Percentiles rank a stretch among this genome's conserved stretches.
phyloP scores from a whole-genome alignment of 30 jellyfish, hydroid and myxozoan genomes.

The Hydractinia echinata region DNA sequence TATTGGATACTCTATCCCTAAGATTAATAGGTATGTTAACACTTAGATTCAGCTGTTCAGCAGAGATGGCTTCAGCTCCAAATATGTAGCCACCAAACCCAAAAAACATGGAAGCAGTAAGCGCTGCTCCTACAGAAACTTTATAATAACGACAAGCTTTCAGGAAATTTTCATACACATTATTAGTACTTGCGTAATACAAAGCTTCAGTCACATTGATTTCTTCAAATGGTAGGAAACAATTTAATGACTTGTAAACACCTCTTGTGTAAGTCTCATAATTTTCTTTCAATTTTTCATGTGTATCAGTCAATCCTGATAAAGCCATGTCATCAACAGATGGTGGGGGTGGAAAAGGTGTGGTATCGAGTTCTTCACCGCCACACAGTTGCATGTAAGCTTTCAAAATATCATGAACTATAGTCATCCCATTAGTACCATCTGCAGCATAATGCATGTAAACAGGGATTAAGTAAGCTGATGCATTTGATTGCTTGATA shows the following conservation, averaged over 20 bases:
- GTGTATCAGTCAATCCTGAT: not conserved
- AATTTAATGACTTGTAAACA: not conserved
- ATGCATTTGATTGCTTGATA: not conserved
- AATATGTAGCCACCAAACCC: not conserved
- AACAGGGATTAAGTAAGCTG: conserved; percentile 1
- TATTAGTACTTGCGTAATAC: conserved; percentile 4
- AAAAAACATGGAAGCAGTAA: conserved; percentile 1
- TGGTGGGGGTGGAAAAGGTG: conserved; percentile 8
- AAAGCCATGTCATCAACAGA: not conserved
- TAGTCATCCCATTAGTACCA: conserved; percentile 15
- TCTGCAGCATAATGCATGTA: conserved; percentile 1
- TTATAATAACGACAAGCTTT: not conserved
- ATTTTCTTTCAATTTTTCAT: not conserved
- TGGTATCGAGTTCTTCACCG: not conserved
- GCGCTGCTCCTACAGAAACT: conserved; percentile 11
- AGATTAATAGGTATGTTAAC: conserved; percentile 6
- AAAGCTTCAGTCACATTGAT: not conserved
- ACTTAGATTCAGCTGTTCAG: not conserved
- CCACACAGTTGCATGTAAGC: not conserved
- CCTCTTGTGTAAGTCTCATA: not conserved
- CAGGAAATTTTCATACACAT: not conserved
- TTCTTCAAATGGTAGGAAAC: not conserved
- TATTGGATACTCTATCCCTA: not conserved
- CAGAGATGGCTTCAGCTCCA: not conserved
- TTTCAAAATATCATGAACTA: not conserved